Percentiles rank a stretch among this genome's conserved stretches.
Conservation (phyloP, 1,140 invertebrate genomes). For the Caenorhabditis inopinata region DNA sequence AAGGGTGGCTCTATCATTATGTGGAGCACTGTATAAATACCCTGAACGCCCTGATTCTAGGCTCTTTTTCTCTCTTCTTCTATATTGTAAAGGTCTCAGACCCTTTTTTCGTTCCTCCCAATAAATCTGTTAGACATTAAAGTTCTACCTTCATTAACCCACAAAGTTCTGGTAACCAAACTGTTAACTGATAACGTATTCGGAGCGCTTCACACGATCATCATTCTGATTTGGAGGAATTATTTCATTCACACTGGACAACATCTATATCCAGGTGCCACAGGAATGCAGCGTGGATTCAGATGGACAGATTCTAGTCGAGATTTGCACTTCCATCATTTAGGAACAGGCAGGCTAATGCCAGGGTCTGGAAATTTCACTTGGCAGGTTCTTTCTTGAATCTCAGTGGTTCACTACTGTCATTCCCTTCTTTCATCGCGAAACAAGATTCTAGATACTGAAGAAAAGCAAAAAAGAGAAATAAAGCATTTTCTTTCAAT, state of each 20-base stretch:
- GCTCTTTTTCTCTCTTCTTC: too few species aligned
- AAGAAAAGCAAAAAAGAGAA: background rate
- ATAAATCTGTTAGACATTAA: too few species aligned
- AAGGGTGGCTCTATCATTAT: too few species aligned
- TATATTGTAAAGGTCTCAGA: too few species aligned
- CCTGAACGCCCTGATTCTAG: too few species aligned
- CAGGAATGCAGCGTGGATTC: slow-evolving; percentile 34
- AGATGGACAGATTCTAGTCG: background rate
- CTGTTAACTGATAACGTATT: slow-evolving; percentile 30
- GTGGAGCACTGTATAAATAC: too few species aligned
- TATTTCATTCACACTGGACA: slow-evolving; percentile 35
- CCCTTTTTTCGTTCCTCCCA: too few species aligned
- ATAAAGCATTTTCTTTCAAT: background rate
- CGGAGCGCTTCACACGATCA: slow-evolving; percentile 20
- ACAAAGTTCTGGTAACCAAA: slow-evolving; percentile 1
- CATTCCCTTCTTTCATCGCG: background rate
- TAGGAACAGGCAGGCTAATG: background rate
- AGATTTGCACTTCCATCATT: background rate
- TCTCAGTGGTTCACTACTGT: background rate
- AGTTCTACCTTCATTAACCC: too few species aligned
- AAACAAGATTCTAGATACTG: background rate
- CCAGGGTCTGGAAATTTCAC: background rate
- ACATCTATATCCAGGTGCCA: slow-evolving; percentile 28
- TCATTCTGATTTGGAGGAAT: slow-evolving; percentile 39
- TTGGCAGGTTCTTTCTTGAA: background rate